These are phyloP conservation scores for Lasius platythorax DNA, from an alignment of 2,888 invertebrate genomes.

Conservation along the genomic window DNA sequence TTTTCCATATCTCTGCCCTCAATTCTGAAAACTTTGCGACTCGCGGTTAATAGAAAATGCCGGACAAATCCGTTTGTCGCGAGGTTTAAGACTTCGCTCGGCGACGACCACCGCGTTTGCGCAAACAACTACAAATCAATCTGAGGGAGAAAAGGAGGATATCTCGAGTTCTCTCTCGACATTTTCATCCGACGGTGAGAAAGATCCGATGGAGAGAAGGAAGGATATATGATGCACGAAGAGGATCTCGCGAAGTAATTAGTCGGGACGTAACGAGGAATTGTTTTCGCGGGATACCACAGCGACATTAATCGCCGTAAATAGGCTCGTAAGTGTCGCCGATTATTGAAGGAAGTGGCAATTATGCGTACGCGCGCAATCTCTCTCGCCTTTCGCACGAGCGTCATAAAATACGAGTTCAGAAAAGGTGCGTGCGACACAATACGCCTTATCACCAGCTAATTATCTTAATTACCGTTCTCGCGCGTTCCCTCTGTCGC, in stretches of 20 bases:
- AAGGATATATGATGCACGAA: neutral
- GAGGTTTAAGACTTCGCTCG: constrained; percentile 24
- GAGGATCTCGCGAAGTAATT: constrained; percentile 31
- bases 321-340: constrained; percentile 51
- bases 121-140: constrained; percentile 39
- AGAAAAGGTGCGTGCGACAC: constrained; percentile 61
- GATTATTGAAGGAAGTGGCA: constrained; percentile 55
- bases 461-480: constrained; percentile 67
- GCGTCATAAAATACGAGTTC: constrained; percentile 39
- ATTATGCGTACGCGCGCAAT: constrained; percentile 48
- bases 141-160: neutral
- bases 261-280: constrained; percentile 41
- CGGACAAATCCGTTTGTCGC: constrained; percentile 2
- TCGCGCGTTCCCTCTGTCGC: constrained; percentile 34
- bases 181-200: neutral
- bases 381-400: constrained; percentile 27
- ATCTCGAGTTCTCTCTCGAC: constrained; percentile 12
- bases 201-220: neutral
- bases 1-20: constrained; percentile 33
- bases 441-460: constrained; percentile 52
- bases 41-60: constrained; percentile 55
- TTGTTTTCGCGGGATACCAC: constrained; percentile 8
- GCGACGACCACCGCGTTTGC: constrained; percentile 1
- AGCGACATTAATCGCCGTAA: constrained; percentile 53
- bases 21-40: constrained; percentile 50